A percentile compares a stretch with the other conserved stretches of the same genome.
Evolutionary conservation across 1,140 invertebrate genomes (phyloP).

Genomic region (Metopolophium dirhodum): DNA sequence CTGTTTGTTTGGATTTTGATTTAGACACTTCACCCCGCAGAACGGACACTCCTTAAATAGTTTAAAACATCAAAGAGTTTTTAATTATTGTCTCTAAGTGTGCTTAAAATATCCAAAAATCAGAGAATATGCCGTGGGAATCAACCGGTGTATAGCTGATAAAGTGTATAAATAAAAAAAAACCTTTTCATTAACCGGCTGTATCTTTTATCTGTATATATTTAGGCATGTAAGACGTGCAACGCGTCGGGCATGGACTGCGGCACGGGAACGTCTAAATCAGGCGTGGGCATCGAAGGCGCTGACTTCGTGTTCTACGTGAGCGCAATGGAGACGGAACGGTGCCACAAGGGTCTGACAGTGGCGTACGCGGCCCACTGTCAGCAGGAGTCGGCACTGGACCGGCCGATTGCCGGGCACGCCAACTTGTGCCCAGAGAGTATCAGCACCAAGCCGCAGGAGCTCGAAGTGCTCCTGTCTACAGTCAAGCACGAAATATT

Average conservation of each 20-base stretch:
- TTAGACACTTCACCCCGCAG: too few species aligned
- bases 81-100: too few species aligned
- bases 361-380: constrained; percentile 98
- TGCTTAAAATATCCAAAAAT: too few species aligned
- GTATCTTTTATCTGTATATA: background rate
- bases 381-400: constrained; percentile 91
- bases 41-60: background rate
- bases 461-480: constrained; percentile 90
- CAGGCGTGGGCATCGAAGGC: constrained; percentile 74
- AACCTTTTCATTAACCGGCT: background rate
- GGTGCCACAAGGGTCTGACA: constrained; percentile 88
- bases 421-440: constrained; percentile 97
- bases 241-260: constrained; percentile 85
- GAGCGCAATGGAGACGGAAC: constrained; percentile 88
- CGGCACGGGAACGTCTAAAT: constrained; percentile 64
- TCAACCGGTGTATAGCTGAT: too few species aligned
- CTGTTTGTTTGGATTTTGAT: too few species aligned
- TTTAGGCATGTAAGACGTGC: constrained; percentile 82
- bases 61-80: too few species aligned
- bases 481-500: constrained; percentile 99
- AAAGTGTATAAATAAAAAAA: background rate
- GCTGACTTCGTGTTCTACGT: constrained; percentile 98
- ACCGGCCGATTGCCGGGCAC: constrained; percentile 97
- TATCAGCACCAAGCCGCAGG: constrained; percentile 90
- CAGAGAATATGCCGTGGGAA: too few species aligned